Evolutionary conservation across 2,888 invertebrate species (phyloP).

Genomic region (Chorisops tibialis): DNA sequence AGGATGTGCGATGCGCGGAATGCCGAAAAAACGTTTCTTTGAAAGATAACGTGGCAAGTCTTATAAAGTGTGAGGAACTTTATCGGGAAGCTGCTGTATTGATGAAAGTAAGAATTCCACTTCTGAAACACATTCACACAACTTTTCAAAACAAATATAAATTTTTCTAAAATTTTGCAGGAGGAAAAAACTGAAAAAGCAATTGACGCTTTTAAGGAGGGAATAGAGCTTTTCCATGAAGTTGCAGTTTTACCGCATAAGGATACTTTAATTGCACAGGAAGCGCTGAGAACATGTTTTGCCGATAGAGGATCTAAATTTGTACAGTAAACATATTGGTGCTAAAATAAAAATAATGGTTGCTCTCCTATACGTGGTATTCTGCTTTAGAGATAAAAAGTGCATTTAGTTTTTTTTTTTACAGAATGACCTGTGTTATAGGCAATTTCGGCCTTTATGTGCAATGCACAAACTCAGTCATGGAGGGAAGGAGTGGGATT

Average conservation of each 20-base stretch:
- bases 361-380: no score
- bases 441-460: no score
- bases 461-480: no score
- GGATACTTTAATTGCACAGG: slow-evolving; percentile 68
- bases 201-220: slow-evolving; percentile 55
- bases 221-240: slow-evolving; percentile 61
- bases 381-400: no score
- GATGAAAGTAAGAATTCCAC: slow-evolving; percentile 39
- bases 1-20: slow-evolving; percentile 53
- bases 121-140: no score
- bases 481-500: no score
- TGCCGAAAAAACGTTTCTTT: slow-evolving; percentile 56
- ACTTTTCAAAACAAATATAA: neutral
- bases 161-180: slow-evolving; percentile 50
- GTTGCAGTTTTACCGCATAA: slow-evolving; percentile 64
- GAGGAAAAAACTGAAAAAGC: slow-evolving; percentile 57
- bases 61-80: slow-evolving; percentile 54
- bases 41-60: slow-evolving; percentile 48
- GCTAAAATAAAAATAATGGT: no score
- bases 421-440: no score
- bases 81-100: slow-evolving; percentile 53
- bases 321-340: no score
- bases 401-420: no score
- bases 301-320: slow-evolving; percentile 50
- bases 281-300: slow-evolving; percentile 64